These are phyloP conservation scores for Lottia gigantea DNA, from an alignment of 2,888 invertebrate species.

Conservation along the genomic window DNA sequence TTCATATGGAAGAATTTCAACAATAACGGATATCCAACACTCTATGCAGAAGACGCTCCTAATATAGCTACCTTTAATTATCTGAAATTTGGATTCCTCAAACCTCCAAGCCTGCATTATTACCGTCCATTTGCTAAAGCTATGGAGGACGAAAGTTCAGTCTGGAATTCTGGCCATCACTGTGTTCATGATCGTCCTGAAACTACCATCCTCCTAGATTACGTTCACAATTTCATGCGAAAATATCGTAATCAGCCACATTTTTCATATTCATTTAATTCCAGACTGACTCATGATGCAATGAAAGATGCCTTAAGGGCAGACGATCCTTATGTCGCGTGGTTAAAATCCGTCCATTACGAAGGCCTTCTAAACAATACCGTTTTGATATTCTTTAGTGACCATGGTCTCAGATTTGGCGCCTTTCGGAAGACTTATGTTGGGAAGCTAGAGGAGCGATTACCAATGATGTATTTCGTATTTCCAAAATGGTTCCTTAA, in stretches of 20 bases:
- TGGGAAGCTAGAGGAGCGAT: conserved; percentile 80
- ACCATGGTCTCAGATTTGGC: conserved; percentile 91
- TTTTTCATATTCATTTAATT: conserved; percentile 87
- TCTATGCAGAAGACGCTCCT: conserved; percentile 85
- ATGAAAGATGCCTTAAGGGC: conserved; percentile 81
- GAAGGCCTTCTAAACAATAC: conserved; percentile 38
- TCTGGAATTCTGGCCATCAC: conserved; percentile 34
- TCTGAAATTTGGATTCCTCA: conserved; percentile 79
- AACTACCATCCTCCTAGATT: conserved; percentile 79
- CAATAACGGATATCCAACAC: conserved; percentile 79
- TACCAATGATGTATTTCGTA: conserved; percentile 81
- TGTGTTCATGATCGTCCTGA: conserved; percentile 79
- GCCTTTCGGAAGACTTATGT: conserved; percentile 83
- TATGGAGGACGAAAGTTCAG: conserved; percentile 55
- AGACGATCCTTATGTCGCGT: conserved; percentile 75
- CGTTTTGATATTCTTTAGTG: conserved; percentile 74
- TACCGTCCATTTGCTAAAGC: conserved; percentile 80
- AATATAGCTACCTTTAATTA: conserved; percentile 85
- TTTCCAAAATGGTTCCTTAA: conserved; percentile 79
- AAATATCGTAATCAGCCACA: conserved; percentile 73
- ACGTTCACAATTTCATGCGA: conserved; percentile 73
- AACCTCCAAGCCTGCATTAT: conserved; percentile 86
- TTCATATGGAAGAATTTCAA: conserved; percentile 87
- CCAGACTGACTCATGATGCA: conserved; percentile 84
- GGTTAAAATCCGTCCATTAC: conserved; percentile 71